Evolutionary conservation across 2,888 invertebrate species (phyloP), one percentile per base, ranked within the genome.

Genomic region (Pheosia gnoma): DNA sequence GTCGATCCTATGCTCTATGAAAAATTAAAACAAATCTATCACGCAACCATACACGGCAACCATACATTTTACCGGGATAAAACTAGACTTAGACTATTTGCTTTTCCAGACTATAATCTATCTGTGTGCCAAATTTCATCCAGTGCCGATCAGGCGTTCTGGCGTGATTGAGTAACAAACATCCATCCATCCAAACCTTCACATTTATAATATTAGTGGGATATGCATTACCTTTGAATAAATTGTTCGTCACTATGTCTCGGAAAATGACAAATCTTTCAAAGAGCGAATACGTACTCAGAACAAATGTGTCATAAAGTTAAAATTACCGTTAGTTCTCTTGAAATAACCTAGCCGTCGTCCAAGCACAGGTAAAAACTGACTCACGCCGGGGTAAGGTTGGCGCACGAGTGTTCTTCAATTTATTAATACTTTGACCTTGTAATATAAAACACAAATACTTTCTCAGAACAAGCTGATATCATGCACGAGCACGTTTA

Each of bases 311-410:
- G 81, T 83, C 81, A 79, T 71, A 74, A 68, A 64, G 72, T 77
- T 81, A 82, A 80, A 79, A 80, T 78, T 81, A 82, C 78, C 78
- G 72, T 65, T 65, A 70, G 69, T 71, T 76, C 80, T 80, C 80
- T 82, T 80, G 78, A 83, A 83, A 83, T 83, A 83, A 75, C 74
- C 74, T 71, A 75, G 77, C 78, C 75, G 73, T 73, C 74, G 72
- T 74, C 71, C 74, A 72, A 65, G 74, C 55, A 71, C 74, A 77
- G 79, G 79, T 78, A 74, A 68, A 25, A 77, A 70, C 79, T 84
- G 84, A 82, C 72, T 83, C 83, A 83, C 67, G 64, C 62, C 62
- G 61, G 73, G 72, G 75, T 77, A 74, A 77, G 66, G 74, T 67
- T 75, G 72, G 67, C 69, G 65, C 57, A 62, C 71, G 66, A 70